Conservation (phyloP, 2,888 invertebrate species). For the Aricia artaxerxes region DNA sequence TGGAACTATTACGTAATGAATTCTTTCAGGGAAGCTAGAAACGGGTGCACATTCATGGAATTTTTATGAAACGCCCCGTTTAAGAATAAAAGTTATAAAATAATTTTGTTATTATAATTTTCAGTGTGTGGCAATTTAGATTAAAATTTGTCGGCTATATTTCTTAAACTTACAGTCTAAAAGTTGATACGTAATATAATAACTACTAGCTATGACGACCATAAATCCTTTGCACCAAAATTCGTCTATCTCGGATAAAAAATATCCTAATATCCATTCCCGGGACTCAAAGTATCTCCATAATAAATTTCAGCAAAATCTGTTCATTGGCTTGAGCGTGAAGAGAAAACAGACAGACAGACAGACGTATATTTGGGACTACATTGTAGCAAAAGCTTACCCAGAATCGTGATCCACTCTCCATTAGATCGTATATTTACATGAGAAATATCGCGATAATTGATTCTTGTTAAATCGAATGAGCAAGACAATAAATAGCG, state of each 20-base stretch:
- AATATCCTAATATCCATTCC: no score
- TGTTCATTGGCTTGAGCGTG: no score
- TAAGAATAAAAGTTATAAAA: not conserved
- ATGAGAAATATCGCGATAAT: slow-evolving; percentile 30
- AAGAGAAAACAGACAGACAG: no score
- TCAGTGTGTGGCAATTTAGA: no score
- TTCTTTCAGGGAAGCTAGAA: not conserved
- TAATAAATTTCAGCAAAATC: no score
- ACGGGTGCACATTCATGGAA: not conserved
- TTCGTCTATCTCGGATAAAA: no score
- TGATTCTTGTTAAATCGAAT: slow-evolving; percentile 40
- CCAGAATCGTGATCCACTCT: slow-evolving; percentile 36
- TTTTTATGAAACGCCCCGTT: not conserved
- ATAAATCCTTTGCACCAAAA: no score
- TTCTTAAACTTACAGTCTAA: no score
- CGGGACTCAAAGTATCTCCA: no score
- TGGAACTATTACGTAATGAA: not conserved
- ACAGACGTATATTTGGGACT: not conserved
- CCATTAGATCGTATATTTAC: slow-evolving; percentile 32
- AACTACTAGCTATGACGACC: no score
- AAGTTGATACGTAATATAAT: no score
- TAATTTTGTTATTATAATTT: not conserved
- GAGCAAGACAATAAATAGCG: slow-evolving; percentile 43
- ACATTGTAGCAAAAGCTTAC: slow-evolving; percentile 6
- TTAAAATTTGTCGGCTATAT: no score